These are phyloP conservation scores for Potamilus streckersoni DNA, from an alignment of 1,140 invertebrate species.

Conservation along the genomic window DNA sequence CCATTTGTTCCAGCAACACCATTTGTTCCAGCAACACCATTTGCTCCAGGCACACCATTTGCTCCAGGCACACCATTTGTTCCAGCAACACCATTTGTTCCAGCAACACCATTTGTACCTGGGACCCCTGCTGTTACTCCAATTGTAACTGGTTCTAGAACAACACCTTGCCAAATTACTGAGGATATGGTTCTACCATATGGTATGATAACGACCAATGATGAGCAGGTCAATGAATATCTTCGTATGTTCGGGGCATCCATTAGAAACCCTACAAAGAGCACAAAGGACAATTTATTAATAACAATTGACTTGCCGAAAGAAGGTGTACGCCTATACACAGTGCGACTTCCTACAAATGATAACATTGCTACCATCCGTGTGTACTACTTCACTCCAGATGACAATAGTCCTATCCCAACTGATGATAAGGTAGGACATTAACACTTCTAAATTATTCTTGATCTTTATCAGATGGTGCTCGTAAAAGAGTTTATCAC, in stretches of 20 bases:
- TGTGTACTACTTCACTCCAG: slow-evolving; percentile 12
- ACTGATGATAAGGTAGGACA: background rate
- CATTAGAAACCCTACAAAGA: slow-evolving; percentile 5
- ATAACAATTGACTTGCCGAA: slow-evolving; percentile 20
- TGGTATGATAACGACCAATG: background rate
- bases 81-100: background rate
- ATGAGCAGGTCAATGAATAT: slow-evolving; percentile 12
- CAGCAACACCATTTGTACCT: background rate
- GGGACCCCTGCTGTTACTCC: background rate
- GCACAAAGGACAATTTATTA: slow-evolving; percentile 16
- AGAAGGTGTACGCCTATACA: slow-evolving; percentile 9
- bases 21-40: background rate
- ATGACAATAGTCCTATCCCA: background rate
- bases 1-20: background rate
- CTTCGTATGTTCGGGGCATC: slow-evolving; percentile 10
- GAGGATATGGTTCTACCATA: slow-evolving; percentile 18
- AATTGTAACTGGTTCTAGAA: background rate
- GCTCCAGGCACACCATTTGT: background rate
- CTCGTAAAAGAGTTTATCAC: no score
- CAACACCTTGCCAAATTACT: slow-evolving; percentile 7
- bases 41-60: background rate
- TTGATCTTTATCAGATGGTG: no score
- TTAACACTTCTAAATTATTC: background rate
- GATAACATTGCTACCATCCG: slow-evolving; percentile 11
- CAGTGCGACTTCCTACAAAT: slow-evolving; percentile 11